Percentiles rank a stretch among this genome's conserved stretches.
Evolutionary conservation across 2,113 vertebrate genomes (phyloP).

Genomic region (Pyrgilauda ruficollis): DNA sequence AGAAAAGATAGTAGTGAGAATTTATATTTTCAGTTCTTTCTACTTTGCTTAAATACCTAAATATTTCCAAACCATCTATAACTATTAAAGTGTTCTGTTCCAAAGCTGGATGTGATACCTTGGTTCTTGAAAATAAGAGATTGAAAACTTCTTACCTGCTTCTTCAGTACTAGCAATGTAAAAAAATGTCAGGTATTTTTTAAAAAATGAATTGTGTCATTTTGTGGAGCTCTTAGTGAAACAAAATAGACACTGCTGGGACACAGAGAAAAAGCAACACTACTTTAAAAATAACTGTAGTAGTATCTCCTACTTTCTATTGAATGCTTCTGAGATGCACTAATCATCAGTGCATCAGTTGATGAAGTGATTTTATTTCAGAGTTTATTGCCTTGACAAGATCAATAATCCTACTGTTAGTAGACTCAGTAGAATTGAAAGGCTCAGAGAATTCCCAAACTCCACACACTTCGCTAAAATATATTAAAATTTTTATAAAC

Average conservation of each 20-base stretch:
- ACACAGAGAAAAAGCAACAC: not conserved
- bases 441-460: not conserved
- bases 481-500: not conserved
- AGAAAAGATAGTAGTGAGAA: not conserved
- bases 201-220: not conserved
- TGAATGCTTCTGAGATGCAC: not conserved
- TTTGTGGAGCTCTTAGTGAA: not conserved
- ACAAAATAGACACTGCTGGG: not conserved
- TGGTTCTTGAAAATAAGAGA: not conserved
- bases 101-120: not conserved
- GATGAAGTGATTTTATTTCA: slow-evolving; percentile 40
- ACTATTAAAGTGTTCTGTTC: not conserved
- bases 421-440: slow-evolving; percentile 8
- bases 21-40: not conserved
- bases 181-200: not conserved
- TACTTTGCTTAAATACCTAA: not conserved
- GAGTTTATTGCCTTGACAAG: slow-evolving; percentile 60
- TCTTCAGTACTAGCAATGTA: not conserved
- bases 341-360: not conserved
- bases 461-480: not conserved
- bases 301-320: not conserved
- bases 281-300: not conserved
- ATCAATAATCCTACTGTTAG: slow-evolving; percentile 28
- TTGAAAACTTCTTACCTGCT: not conserved
- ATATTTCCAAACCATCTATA: not conserved